Base-by-base conservation (phyloP, 2,888 invertebrate genomes). In the Aleiodes testaceus region DNA sequence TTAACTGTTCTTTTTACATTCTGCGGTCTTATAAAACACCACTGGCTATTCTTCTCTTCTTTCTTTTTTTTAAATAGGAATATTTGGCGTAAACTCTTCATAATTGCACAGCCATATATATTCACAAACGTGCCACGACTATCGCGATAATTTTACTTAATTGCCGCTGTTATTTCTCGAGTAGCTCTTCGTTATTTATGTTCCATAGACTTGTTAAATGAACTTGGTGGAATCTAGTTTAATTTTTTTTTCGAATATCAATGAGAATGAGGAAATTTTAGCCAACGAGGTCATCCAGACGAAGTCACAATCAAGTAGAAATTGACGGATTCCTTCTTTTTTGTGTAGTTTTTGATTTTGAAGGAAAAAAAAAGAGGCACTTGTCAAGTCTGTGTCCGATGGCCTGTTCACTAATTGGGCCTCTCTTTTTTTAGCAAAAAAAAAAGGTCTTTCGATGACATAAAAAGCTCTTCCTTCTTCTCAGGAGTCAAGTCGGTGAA, bases 141-240 rank as follows among this genome's bases (percentile, higher is more conserved):
- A 79, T 77, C 76, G 79, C 76, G 78, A 78, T 82, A 82, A 82
- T 82, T 80, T 79, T 79, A 76, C 74, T 78, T 82, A 82, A 82
- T 82, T 82, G 81, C 77, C 79, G 52, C 14, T 16, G 55, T 55
- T 55, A 55, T 55, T 55, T 55, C 55, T 55, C 30, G 9, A 55
- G 55, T n/a, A 36, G 26, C 55, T 36, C 59, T 78, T 77, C 78
- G 79, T 82, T 81, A 82, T 82, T 81, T 81, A 75, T 77, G 72
- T 22, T 36, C 69, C 50, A 63, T 45, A 49, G 30, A 18, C 52
- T 26, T 11, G n/a, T 49, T 36, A 36, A 64, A 59, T 53, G 26
- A 69, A 50, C 45, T 67, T 66, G 55, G 61, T 53, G 73, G 55
- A 72, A 73, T 73, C 20, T 69, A 55, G 66, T 59, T 55, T 26